These are phyloP conservation scores for Empis stercorea DNA, from an alignment of 2,888 invertebrate genomes.

Conservation along the genomic window DNA sequence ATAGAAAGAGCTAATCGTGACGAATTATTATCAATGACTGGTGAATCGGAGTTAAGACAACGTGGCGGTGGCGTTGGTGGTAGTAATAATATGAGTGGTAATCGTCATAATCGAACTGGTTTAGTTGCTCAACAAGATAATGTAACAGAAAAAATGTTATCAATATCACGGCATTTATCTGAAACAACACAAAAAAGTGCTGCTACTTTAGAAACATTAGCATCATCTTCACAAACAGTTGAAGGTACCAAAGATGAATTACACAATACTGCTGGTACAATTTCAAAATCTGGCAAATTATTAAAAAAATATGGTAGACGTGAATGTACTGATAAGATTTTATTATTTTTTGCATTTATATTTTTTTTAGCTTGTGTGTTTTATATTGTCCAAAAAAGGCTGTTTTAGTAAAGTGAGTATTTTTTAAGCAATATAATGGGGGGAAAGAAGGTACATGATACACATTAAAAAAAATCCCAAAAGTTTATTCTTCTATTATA, in stretches of 20 bases:
- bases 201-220: constrained; percentile 66
- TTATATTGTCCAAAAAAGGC: constrained; percentile 83
- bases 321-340: constrained; percentile 89
- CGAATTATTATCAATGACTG: constrained; percentile 47
- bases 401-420: constrained; percentile 44
- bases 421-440: too few relatives aligned
- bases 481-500: too few relatives aligned
- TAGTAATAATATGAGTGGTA: constrained; percentile 6
- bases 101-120: constrained; percentile 45
- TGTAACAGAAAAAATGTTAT: constrained; percentile 73
- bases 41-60: constrained; percentile 45
- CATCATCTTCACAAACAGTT: constrained; percentile 55
- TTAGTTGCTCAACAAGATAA: constrained; percentile 40
- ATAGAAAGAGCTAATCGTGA: constrained; percentile 66
- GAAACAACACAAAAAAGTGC: constrained; percentile 81
- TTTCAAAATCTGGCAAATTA: constrained; percentile 79
- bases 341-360: constrained; percentile 73
- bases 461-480: too few relatives aligned
- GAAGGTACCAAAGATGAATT: constrained; percentile 69
- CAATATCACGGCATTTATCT: constrained; percentile 73
- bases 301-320: constrained; percentile 87
- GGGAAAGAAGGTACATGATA: too few relatives aligned
- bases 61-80: constrained; percentile 35
- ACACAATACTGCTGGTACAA: constrained; percentile 72
- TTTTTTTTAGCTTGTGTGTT: constrained; percentile 84